phyloP scores from a whole-genome alignment of 2,888 invertebrate species.

The Sinopyrophorus schimmeli region DNA sequence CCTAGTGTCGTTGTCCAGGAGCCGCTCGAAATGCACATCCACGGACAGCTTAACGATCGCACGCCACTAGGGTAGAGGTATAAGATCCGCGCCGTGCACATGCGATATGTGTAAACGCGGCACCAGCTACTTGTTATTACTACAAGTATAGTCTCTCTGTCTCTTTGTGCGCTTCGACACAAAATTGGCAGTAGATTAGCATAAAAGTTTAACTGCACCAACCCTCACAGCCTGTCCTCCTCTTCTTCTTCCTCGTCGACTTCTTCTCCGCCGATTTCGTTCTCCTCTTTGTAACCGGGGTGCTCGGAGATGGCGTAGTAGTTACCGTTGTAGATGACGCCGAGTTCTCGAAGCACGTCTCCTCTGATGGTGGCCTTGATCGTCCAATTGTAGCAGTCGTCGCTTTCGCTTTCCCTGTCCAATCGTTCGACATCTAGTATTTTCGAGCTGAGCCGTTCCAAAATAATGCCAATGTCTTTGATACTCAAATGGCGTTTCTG shows the following conservation, averaged over 20 bases:
- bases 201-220: conserved; percentile 31
- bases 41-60: conserved; percentile 37
- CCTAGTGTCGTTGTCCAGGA: conserved; percentile 37
- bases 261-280: conserved; percentile 83
- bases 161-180: conserved; percentile 42
- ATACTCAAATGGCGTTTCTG: conserved; percentile 91
- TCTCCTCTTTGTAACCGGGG: conserved; percentile 90
- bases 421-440: conserved; percentile 91
- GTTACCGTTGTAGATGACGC: conserved; percentile 93
- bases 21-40: conserved; percentile 33
- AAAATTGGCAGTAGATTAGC: conserved; percentile 34
- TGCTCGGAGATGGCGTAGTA: conserved; percentile 95
- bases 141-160: conserved; percentile 41
- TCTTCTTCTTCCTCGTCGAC: conserved; percentile 82
- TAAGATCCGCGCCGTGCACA: conserved; percentile 43
- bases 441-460: conserved; percentile 89
- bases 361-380: conserved; percentile 94
- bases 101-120: conserved; percentile 51
- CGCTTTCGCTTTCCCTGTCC: conserved; percentile 89
- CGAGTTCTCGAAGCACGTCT: conserved; percentile 86
- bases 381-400: conserved; percentile 95
- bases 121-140: conserved; percentile 42
- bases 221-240: conserved; percentile 61
- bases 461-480: conserved; percentile 93
- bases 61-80: conserved; percentile 36